Base-by-base conservation (phyloP, 2,113 vertebrate genomes). In the Ammodytes marinus region DNA sequence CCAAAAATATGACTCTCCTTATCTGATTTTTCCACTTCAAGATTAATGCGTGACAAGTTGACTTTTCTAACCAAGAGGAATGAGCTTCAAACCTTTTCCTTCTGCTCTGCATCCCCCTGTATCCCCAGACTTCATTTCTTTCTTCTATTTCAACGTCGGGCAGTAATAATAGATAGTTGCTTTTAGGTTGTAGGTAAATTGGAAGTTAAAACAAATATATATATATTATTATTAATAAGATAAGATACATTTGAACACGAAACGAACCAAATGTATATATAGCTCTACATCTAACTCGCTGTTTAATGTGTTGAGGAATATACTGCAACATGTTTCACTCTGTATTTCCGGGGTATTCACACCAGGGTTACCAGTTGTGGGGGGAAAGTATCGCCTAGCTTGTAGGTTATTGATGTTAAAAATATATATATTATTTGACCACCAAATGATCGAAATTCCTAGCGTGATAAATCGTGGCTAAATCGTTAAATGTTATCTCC, bases 11-110 rank as follows among this genome's bases (percentile, higher is more conserved):
- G 46, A 66, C 77, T 86, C 37, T 13, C 2, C 80, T 85, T 89
- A 90, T 90, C 88, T 74, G 86, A 90, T 93, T 53, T 71, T 73
- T 82, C 70, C 58, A 50, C 68, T 46, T 54, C 43, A 68, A 82
- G 86, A 91, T 82, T 46, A 81, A 87, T 83, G 83, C 45, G 7
- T 14, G 68, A 0, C 50, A 13, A 3, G 60, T 70, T 82, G 64
- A 61, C 58, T 84, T 69, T 59, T 37, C 45, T 1, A n/a, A 53
- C 40, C 60, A 15, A 59, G 40, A 68, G 43, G 37, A 79, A 82
- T 69, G 71, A 82, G 61, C 61, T 60, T 70, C 37, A 19, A 53
- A 63, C 59, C 68, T 58, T 75, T 47, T 46, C 15, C 14, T n/a
- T 9, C 46, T 17, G 8, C 57, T 73, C 8, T 65, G 13, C 27